Evolutionary conservation across 2,113 vertebrate species (phyloP).

Genomic region (Apodemus speciosus): DNA sequence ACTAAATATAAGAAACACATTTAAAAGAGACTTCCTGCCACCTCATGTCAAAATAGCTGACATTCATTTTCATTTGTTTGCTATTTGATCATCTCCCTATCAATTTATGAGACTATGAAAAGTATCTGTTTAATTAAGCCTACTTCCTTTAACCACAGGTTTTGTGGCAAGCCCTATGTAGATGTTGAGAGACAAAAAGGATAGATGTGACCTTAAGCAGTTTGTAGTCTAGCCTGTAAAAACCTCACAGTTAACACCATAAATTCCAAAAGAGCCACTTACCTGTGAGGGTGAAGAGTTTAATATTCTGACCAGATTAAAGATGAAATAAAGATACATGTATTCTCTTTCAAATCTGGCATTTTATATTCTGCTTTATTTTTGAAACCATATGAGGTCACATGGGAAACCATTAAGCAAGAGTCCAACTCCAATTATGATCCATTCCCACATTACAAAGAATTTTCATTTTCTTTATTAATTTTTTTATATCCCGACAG

Average conservation of each 20-base stretch:
- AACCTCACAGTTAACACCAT: neutral
- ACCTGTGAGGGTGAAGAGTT: neutral
- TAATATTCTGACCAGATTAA: slow-evolving; percentile 20
- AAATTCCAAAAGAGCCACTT: neutral
- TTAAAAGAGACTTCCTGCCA: neutral
- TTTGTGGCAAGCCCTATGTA: neutral
- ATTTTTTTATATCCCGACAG: neutral
- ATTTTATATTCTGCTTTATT: slow-evolving; percentile 51
- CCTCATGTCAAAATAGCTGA: slow-evolving; percentile 17
- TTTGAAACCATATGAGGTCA: neutral
- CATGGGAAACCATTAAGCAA: neutral
- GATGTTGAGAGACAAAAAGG: slow-evolving; percentile 36
- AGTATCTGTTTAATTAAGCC: slow-evolving; percentile 10
- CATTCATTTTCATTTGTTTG: slow-evolving; percentile 17
- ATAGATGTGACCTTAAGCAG: neutral
- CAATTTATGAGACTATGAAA: neutral
- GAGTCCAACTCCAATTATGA: neutral
- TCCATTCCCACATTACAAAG: neutral
- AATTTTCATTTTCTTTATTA: neutral
- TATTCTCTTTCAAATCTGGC: slow-evolving; percentile 38
- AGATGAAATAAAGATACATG: slow-evolving; percentile 25
- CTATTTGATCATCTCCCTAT: slow-evolving; percentile 2
- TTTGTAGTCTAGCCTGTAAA: slow-evolving; percentile 3
- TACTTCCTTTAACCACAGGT: neutral
- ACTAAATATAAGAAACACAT: neutral